Evolutionary conservation across 2,797 vertebrate species (phyloP), one percentile per base, ranked within the genome.

Genomic region (Champsocephalus gunnari): DNA sequence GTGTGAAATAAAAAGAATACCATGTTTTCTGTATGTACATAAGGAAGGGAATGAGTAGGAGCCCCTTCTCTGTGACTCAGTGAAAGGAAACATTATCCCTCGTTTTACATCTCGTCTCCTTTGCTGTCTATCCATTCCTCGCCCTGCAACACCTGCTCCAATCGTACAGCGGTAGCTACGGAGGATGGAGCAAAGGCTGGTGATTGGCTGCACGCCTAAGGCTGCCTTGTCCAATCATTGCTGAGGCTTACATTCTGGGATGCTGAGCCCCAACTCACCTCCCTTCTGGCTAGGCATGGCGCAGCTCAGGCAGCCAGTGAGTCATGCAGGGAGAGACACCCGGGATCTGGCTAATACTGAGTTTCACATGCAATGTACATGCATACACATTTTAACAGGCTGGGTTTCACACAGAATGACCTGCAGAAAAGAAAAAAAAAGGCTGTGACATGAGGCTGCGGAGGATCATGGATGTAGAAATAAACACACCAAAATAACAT

Each of bases 101-200:
- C 60, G 76, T 28, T 75, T 69, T 70, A 71, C 34, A 1, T 71
- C 70, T 59, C 7, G 3, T 69, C 58, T 73, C 71, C 50, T 65
- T 77, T 10, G 6, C 62, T 61, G 62, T 88, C 68, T 76, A 84
- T 73, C 84, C 80, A 57, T 87, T 91, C 75, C 90, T 92, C 88
- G 11, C 93, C 91, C 92, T 88, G 88, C 93, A 94, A 94, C 93
- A 95, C 94, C 94, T 94, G 93, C 79, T 81, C 93, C 93, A 93
- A 94, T 94, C 88, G 82, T 38, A 83, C 66, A 44, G 67, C 79
- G 48, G 88, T 90, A 92, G 91, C 92, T 85, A 92, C 38, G 77
- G 86, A 87, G 82, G 81, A 91, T 84, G 45, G 78, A 84, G 86
- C 60, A 74, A 24, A 86, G 86, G 67, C 71, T 24, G 14, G 64